Base-by-base conservation (phyloP, 2,888 invertebrate genomes). In the Frankliniella intonsa region DNA sequence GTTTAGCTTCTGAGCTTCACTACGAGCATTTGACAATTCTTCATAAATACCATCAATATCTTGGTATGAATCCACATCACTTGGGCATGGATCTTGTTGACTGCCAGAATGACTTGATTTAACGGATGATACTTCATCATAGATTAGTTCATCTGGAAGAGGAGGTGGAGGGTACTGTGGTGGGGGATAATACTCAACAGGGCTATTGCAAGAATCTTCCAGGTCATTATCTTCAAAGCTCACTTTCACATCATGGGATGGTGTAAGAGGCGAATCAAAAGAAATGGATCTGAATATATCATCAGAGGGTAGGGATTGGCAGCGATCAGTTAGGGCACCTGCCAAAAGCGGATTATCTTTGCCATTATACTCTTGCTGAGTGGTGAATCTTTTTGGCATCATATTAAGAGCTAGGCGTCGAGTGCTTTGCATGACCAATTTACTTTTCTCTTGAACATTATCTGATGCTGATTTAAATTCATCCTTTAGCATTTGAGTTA, bases 241-340 rank as follows among this genome's bases (percentile, higher is more conserved):
- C 25, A 81, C 76, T 69, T 81, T 80, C 7, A 62, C 80, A 81
- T 83, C 81, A 81, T 80, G 81, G 3, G 82, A 82, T 38, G 81
- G 81, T 22, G 88, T 85, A 81, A 92, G 87, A 3, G 93, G 93
- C 22, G 92, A 92, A 84, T 91, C 90, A 85, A 93, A 93, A 84
- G 91, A 90, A 83, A 93, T 91, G 80, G 90, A 90, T 85, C 91
- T 91, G 88, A 94, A 93, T 17, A 92, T 88, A 86, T 91, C 90
- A 69, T 88, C 89, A 27, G 87, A 88, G 14, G 92, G 91, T 89
- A 92, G 88, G 0, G 91, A 91, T 0, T 90, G 89, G 86, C 90
- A 90, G 83, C 91, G 88, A 65, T 89, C 89, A 0, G 69, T 22
- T 25, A 76, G 10, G 1, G 69, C 22, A 76, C 69, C 69, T 11